These are phyloP conservation scores for Rousettus madagascariensis DNA, from an alignment of 2,797 vertebrate species.

Conservation along the genomic window DNA sequence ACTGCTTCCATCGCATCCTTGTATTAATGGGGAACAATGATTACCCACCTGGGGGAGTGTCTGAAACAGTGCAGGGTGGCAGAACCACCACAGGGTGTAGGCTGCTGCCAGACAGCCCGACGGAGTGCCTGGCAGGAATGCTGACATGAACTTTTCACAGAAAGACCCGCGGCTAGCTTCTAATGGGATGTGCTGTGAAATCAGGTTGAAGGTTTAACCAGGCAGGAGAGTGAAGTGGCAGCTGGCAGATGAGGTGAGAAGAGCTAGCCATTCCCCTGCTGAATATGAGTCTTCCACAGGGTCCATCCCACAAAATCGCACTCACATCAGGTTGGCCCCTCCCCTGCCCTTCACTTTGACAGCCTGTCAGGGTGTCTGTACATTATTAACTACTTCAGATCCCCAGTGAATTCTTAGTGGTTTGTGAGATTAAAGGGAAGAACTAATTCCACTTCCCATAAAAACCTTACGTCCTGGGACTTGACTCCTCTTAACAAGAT, in stretches of 20 bases:
- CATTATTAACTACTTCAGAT: background rate
- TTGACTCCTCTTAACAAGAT: background rate
- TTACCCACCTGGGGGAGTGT: background rate
- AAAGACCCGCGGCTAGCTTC: background rate
- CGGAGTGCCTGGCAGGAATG: background rate
- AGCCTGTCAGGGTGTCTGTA: background rate
- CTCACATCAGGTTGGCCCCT: background rate
- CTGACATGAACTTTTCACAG: background rate
- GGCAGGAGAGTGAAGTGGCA: background rate
- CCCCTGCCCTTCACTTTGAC: background rate
- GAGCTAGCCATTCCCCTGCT: background rate
- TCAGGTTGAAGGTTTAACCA: background rate
- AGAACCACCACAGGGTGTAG: background rate
- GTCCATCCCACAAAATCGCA: background rate
- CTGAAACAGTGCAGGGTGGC: background rate
- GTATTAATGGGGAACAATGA: background rate
- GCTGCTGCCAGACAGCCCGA: background rate
- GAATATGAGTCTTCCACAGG: background rate
- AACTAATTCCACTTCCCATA: background rate
- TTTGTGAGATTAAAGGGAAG: background rate
- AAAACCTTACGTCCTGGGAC: background rate
- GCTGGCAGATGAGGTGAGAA: background rate
- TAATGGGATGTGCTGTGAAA: background rate
- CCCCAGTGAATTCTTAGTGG: background rate
- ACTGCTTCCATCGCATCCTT: background rate